Evolutionary conservation across 2,888 invertebrate genomes (phyloP).

Genomic region (Euplexia lucipara): DNA sequence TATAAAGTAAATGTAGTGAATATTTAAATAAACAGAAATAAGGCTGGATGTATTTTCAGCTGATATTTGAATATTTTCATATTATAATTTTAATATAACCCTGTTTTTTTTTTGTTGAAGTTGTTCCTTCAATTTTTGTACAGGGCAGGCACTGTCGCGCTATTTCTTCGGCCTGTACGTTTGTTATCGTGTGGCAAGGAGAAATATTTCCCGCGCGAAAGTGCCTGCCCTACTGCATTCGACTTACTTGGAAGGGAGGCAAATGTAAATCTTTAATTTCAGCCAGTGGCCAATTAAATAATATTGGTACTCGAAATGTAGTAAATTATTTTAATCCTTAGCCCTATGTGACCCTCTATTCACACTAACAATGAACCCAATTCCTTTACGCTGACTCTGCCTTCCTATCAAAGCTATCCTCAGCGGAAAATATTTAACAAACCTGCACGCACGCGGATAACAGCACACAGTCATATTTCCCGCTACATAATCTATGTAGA

Average conservation of each 20-base stretch:
- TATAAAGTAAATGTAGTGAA: constrained; percentile 90
- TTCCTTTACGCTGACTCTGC: background rate
- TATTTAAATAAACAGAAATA: constrained; percentile 91
- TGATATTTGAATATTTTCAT: constrained; percentile 91
- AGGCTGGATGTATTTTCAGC: constrained; percentile 88
- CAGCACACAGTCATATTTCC: constrained; percentile 18
- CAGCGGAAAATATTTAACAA: background rate
- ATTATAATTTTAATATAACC: constrained; percentile 91
- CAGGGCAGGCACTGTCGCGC: constrained; percentile 77
- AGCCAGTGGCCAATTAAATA: constrained; percentile 91
- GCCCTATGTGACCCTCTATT: background rate
- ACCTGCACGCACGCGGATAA: background rate
- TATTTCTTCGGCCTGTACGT: constrained; percentile 42
- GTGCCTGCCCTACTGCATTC: constrained; percentile 77
- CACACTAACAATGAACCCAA: constrained; percentile 5
- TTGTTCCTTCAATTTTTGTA: constrained; percentile 88
- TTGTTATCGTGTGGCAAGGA: constrained; percentile 35
- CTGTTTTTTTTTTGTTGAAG: constrained; percentile 89
- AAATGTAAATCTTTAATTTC: constrained; percentile 89
- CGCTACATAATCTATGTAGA: constrained; percentile 12
- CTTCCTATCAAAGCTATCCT: background rate
- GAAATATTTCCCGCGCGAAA: constrained; percentile 62
- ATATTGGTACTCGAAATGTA: constrained; percentile 88
- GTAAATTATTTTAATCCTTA: constrained; percentile 80
- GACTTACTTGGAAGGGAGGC: constrained; percentile 83